Evolutionary conservation across 2,797 vertebrate genomes (phyloP), one percentile per base, ranked within the genome.

Genomic region (Eremophila alpestris): DNA sequence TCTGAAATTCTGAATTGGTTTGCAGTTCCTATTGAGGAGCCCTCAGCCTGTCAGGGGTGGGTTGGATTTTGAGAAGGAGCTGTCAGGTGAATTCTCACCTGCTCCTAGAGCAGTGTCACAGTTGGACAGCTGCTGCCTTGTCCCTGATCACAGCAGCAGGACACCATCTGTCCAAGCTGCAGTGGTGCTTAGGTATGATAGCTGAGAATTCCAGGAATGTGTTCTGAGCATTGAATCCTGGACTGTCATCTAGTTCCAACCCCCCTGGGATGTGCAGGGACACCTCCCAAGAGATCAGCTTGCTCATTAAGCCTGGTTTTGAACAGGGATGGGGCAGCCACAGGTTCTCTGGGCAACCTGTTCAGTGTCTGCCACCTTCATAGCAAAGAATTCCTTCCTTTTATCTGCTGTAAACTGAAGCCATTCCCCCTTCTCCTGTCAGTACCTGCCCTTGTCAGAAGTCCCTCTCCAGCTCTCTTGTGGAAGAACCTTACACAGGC

Each of bases 11-110:
- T 27, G 24, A 34, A 18, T 11, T 6, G 4, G 6, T 9, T 11
- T 64, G 52, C 5, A 12, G 20, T 46, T 49, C 8, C 4, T 2
- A 0, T 19, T 60, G 1, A 5, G 21, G n/a, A 41, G 3, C 2
- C 6, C 23, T 23, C 1, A 4, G 2, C 19, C 32, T 62, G 7
- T 29, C n/a, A 65, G n/a, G 0, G 22, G 16, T 0, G 2, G 13
- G 6, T 23, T 75, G 16, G 23, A 13, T 27, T 38, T 11, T 46
- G 65, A 38, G 41, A 73, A 32, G 13, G 7, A 34, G 1, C 8
- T 26, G 26, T 13, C 0, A 1, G 5, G 10, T 43, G 11, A 63
- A 23, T 40, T 32, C 18, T 55, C 9, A 27, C 7, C 18, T 73
- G 24, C 21, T 43, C 19, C 8, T 8, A 14, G 2, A 2, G 10